Evolutionary conservation across 2,888 invertebrate genomes (phyloP).

Genomic region (Xylota segnis): DNA sequence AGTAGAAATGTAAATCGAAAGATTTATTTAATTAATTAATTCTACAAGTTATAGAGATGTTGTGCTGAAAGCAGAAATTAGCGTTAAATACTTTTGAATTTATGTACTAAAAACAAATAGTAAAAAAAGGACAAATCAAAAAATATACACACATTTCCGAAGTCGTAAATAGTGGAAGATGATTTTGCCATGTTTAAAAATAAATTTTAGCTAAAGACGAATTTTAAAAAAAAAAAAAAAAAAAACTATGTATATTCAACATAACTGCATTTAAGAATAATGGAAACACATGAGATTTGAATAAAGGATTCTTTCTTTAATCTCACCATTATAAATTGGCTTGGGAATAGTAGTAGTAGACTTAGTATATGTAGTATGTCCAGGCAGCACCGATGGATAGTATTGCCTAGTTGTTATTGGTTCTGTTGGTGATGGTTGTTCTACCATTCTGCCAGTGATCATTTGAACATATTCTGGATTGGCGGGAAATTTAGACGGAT

Average conservation of each 20-base stretch:
- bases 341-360: slow-evolving; percentile 48
- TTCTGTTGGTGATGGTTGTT: slow-evolving; percentile 69
- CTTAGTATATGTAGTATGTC: slow-evolving; percentile 39
- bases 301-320: slow-evolving; percentile 44
- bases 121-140: slow-evolving; percentile 24
- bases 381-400: slow-evolving; percentile 57
- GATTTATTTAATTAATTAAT: neutral
- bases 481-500: slow-evolving; percentile 66
- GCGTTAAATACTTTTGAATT: slow-evolving; percentile 27
- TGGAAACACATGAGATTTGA: slow-evolving; percentile 45
- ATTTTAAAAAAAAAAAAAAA: no score
- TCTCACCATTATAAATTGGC: slow-evolving; percentile 65
- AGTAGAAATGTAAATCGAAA: neutral
- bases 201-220: slow-evolving; percentile 54
- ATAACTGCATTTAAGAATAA: slow-evolving; percentile 37
- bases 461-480: slow-evolving; percentile 67
- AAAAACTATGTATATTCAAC: slow-evolving; percentile 39
- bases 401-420: slow-evolving; percentile 64
- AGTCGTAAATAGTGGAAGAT: slow-evolving; percentile 19
- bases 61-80: slow-evolving; percentile 52
- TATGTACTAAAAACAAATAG: slow-evolving; percentile 23
- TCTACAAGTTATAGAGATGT: slow-evolving; percentile 1
- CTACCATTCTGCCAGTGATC: slow-evolving; percentile 62
- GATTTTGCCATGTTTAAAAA: slow-evolving; percentile 40
- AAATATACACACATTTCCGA: slow-evolving; percentile 15